These are phyloP conservation scores for Allolobophora icterica DNA, from an alignment of 2,888 invertebrate species.

Conservation along the genomic window DNA sequence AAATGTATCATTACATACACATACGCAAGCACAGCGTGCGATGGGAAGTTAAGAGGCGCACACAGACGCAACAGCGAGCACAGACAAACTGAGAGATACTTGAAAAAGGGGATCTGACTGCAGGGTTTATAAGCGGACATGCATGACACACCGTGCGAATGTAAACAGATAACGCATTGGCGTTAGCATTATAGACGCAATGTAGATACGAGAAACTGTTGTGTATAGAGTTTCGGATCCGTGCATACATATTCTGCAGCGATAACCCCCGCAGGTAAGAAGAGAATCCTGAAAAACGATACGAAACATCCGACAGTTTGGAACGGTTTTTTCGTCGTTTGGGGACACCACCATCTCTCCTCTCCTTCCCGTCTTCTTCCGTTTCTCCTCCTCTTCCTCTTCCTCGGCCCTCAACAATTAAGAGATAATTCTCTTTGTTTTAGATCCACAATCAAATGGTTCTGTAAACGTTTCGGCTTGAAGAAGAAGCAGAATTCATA, in stretches of 20 bases:
- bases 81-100: neutral
- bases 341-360: neutral
- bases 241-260: neutral
- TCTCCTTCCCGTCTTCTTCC: neutral
- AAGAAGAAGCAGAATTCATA: neutral
- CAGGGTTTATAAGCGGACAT: neutral
- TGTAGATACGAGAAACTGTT: neutral
- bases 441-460: neutral
- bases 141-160: neutral
- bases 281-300: neutral
- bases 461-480: neutral
- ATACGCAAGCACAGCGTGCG: neutral
- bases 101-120: neutral
- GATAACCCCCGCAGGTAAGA: neutral
- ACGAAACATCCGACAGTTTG: constrained; percentile 1
- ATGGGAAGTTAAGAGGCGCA: too few species aligned
- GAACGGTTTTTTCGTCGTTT: neutral
- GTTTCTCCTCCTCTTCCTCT: neutral
- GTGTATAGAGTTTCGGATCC: neutral
- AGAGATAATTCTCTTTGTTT: neutral
- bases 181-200: neutral
- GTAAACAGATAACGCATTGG: constrained; percentile 2
- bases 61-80: neutral
- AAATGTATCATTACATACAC: too few species aligned
- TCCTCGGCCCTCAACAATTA: neutral